Base-by-base conservation (phyloP, 2,797 vertebrate genomes). In the Merluccius polli region DNA sequence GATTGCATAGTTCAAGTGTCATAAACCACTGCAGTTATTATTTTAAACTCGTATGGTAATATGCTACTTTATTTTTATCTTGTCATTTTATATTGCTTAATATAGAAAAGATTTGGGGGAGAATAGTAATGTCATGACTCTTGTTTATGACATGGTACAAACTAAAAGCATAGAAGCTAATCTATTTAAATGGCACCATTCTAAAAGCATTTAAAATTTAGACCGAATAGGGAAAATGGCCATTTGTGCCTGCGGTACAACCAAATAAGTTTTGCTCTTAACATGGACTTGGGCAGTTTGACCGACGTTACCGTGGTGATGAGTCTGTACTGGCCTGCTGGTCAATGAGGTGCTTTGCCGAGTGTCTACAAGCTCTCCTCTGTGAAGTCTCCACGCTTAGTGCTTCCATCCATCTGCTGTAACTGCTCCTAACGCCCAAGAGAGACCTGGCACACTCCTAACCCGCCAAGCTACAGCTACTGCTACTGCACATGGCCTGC, bases 271-370 rank as follows among this genome's bases (percentile, higher is more conserved):
- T 48, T 48, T 12, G 41, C 16, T 48, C 41, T 2, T 18, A 18
- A 48, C 15, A 6, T 16, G 41, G 16, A 48, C 16, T 16, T 48
- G 41, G 41, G 38, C 11, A 7, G 11, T 48, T 48, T 48, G 16
- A 48, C 11, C 2, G 52, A 6, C 1, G n/a, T 65, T 27, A 27
- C 59, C 59, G 27, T 27, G 59, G 59, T 73, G 82, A 90, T 79
- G 93, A 91, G 72, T 81, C 90, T 87, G 85, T 91, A 86, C 90
- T 91, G 73, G 16, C 52, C 18, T 1, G 59, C 59, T 27, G 59
- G 52, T 6, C 59, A 18, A 27, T 29, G 9, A 65, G 12, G n/a
- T 65, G 59, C 59, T n/a, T 24, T 59, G 52, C 8, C 11, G 38
- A 9, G 52, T 9, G 21, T 59, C 21, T 24, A 24, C 52, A n/a